Percentiles rank a stretch among this genome's conserved stretches.
These are phyloP conservation scores for Eupithecia inturbata DNA, from an alignment of 2,888 invertebrate species.

Conservation along the genomic window DNA sequence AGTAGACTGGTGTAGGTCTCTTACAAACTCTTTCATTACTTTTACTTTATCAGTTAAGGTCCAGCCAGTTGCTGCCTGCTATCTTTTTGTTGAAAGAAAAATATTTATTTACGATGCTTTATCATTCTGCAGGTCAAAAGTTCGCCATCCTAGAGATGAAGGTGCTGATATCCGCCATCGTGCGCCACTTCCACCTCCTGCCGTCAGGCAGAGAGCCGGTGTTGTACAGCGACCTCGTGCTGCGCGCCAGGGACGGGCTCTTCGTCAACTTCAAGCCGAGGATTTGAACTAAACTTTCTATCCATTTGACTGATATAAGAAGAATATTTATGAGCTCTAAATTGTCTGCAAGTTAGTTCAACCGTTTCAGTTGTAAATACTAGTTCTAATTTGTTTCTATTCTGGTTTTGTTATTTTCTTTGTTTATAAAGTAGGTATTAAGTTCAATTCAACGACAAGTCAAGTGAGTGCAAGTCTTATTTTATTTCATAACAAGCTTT, in stretches of 20 bases:
- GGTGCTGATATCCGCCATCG: constrained; percentile 70
- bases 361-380: neutral
- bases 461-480: too few relatives aligned
- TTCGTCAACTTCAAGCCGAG: constrained; percentile 5
- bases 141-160: constrained; percentile 76
- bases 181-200: constrained; percentile 67
- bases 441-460: too few relatives aligned
- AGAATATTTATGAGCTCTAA: too few relatives aligned
- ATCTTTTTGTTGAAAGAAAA: too few relatives aligned
- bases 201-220: constrained; percentile 63
- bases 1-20: too few relatives aligned
- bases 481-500: too few relatives aligned
- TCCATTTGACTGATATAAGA: neutral
- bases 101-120: neutral
- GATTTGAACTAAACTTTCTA: neutral
- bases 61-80: too few relatives aligned
- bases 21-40: too few relatives aligned
- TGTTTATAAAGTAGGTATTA: too few relatives aligned
- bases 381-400: neutral
- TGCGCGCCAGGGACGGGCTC: constrained; percentile 51
- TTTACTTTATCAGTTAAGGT: too few relatives aligned
- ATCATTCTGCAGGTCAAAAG: constrained; percentile 49
- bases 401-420: too few relatives aligned
- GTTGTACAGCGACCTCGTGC: constrained; percentile 68
- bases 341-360: too few relatives aligned